phyloP scores from a whole-genome alignment of 2,113 vertebrate species.

The Cynopterus brachyotis region DNA sequence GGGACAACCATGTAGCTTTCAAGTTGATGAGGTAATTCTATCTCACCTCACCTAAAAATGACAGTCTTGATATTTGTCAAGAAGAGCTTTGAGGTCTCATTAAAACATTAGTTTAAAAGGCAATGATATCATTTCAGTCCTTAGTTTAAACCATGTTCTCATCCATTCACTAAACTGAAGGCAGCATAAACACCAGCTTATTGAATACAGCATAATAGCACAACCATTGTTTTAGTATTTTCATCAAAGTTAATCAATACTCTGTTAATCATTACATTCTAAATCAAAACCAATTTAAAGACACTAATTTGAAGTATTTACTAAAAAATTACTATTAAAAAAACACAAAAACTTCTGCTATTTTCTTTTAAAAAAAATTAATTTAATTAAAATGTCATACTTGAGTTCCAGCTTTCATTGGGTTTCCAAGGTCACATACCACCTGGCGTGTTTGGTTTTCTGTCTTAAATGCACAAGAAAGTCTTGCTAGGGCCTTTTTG shows the following conservation, averaged over 20 bases:
- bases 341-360: neutral
- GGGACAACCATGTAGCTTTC: neutral
- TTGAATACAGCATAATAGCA: neutral
- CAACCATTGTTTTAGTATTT: neutral
- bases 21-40: neutral
- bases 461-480: slow-evolving; percentile 96
- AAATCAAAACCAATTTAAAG: slow-evolving; percentile 22
- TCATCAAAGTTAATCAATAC: neutral
- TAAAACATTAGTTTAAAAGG: neutral
- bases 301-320: neutral
- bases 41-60: neutral
- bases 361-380: neutral
- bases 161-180: neutral
- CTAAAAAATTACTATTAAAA: neutral
- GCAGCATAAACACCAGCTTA: neutral
- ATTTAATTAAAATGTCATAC: slow-evolving; percentile 79
- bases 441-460: slow-evolving; percentile 96
- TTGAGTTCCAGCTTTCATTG: slow-evolving; percentile 97
- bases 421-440: slow-evolving; percentile 98
- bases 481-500: slow-evolving; percentile 88
- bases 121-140: neutral
- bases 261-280: neutral
- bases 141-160: neutral
- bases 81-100: neutral
- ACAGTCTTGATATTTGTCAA: neutral